Base-by-base conservation (phyloP, 2,113 vertebrate species). In the Protobothrops mucrosquamatus region DNA sequence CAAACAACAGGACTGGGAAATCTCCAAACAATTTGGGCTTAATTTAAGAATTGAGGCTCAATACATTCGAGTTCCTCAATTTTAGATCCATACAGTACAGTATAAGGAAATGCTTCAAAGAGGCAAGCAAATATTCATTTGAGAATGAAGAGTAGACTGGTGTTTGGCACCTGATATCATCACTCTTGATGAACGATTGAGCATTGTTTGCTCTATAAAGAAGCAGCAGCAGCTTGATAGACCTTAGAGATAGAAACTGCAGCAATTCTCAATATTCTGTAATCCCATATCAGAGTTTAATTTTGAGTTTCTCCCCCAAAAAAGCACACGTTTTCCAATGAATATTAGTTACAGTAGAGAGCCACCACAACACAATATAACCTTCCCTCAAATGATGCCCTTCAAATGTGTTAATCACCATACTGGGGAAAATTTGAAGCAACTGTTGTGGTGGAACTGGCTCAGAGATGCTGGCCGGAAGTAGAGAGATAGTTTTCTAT, bases 11-110 rank as follows among this genome's bases (percentile, higher is more conserved):
- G 46, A 57, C 64, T 94, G 89, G 85, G 96, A 96, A 95, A 92
- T 85, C 90, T 95, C 94, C 93, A 93, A 90, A 89, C 39, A 95
- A 96, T 96, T 94, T 92, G 94, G 94, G 89, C 94, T 95, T 94
- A 93, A 96, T 94, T 96, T 91, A 95, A 94, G 87, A 96, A 96
- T 85, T 59, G 0, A 10, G 89, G 10, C 74, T 0, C 92, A 95
- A 94, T 88, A 94, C 90, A 56, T 91, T 74, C 39, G 74, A 93
- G 94, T 95, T 94, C 95, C 74, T 85, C 93, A 91, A 95, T 96
- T 56, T 93, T 93, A 95, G 94, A 92, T 55, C 90, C n/a, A 86
- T 81, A 92, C 24, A 39, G 93, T 81, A 92, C 24, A 39, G 93
- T 91, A 26, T 94, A 93, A 88, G 26, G 59, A 86, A 85, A 18